phyloP scores from a whole-genome alignment of 2,888 invertebrate genomes.

The Diabrotica balteata region DNA sequence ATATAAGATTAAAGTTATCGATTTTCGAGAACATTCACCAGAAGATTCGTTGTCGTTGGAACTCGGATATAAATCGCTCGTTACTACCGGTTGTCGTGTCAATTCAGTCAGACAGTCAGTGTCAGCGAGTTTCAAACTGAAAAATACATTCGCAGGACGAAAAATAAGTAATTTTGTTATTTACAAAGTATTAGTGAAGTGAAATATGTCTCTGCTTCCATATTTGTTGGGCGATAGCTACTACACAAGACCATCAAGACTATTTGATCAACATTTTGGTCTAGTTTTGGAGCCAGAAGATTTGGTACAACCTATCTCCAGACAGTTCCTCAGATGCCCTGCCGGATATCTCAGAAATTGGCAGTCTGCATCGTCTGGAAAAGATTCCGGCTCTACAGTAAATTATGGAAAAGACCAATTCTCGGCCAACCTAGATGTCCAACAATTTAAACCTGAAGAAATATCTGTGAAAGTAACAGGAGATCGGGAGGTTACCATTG shows the following conservation, averaged over 20 bases:
- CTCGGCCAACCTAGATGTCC: conserved; percentile 76
- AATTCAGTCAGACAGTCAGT: too few relatives aligned
- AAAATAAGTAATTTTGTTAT: too few relatives aligned
- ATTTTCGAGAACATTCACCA: too few relatives aligned
- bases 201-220: conserved; percentile 27
- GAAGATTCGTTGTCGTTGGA: too few relatives aligned
- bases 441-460: conserved; percentile 79
- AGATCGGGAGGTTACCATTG: conserved; percentile 72
- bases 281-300: conserved; percentile 31
- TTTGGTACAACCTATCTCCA: conserved; percentile 30
- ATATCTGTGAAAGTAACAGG: conserved; percentile 73
- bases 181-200: too few relatives aligned
- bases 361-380: conserved; percentile 27
- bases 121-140: too few relatives aligned
- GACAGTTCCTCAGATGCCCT: conserved; percentile 27
- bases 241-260: conserved; percentile 28
- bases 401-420: conserved; percentile 70
- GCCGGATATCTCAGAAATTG: conserved; percentile 40
- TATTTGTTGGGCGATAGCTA: conserved; percentile 22
- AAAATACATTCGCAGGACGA: too few relatives aligned
- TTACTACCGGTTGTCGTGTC: too few relatives aligned
- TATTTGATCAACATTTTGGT: conserved; percentile 34
- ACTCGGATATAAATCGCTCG: too few relatives aligned
- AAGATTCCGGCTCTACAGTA: conserved; percentile 34
- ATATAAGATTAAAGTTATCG: too few relatives aligned